These are phyloP conservation scores for Drosophila neocordata DNA, from an alignment of 1,140 invertebrate genomes.

Conservation along the genomic window DNA sequence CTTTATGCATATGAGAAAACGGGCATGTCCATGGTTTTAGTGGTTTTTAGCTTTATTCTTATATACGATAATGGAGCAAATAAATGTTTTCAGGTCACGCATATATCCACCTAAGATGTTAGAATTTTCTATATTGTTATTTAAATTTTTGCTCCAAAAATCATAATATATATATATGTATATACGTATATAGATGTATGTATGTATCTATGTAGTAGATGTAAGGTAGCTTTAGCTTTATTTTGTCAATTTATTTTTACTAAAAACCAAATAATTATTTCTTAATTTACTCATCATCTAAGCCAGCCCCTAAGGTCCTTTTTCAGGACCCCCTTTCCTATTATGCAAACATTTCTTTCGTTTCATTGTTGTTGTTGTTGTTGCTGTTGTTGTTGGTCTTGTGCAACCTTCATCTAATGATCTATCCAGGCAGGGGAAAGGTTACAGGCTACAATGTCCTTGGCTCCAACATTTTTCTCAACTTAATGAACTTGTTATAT, in stretches of 20 bases:
- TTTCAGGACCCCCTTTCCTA: background rate
- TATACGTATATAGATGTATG: background rate
- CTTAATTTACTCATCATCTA: slow-evolving; percentile 38
- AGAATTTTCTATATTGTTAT: no score
- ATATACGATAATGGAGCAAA: background rate
- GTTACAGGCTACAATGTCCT: slow-evolving; percentile 39
- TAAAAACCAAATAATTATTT: slow-evolving; percentile 7
- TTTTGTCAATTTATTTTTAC: slow-evolving; percentile 8
- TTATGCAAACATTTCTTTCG: slow-evolving; percentile 16
- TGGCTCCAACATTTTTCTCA: slow-evolving; percentile 34
- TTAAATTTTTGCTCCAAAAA: no score
- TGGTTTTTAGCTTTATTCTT: background rate
- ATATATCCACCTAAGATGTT: slow-evolving; percentile 10
- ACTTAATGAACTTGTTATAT: slow-evolving; percentile 53
- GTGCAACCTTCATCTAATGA: slow-evolving; percentile 29
- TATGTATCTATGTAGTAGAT: no score
- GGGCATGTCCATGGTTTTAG: background rate
- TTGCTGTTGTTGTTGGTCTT: background rate
- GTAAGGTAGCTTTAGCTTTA: background rate
- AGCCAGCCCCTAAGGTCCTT: background rate
- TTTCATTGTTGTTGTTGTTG: background rate
- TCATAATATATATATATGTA: no score
- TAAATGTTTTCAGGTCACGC: slow-evolving; percentile 43
- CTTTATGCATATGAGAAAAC: background rate
- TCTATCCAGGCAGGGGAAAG: slow-evolving; percentile 15